Conservation (phyloP, 2,797 vertebrate genomes). For the Parambassis ranga region DNA sequence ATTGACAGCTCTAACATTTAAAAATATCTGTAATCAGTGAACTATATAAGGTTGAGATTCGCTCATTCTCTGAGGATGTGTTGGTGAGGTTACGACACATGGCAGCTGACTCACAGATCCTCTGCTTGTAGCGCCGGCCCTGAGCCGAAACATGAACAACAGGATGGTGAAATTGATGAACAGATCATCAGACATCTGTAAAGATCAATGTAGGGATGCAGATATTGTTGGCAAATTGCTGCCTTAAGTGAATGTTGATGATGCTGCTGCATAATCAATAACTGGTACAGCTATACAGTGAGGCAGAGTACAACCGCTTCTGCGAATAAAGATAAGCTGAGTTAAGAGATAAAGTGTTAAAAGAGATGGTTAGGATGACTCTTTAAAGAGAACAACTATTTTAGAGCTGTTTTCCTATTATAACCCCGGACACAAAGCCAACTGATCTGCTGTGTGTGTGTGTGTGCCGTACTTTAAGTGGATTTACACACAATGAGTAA, state of each 20-base stretch:
- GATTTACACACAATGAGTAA: constrained; percentile 41
- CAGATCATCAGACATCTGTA: background rate
- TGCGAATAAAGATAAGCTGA: too few species aligned
- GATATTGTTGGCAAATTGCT: constrained; percentile 5
- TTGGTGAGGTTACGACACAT: background rate
- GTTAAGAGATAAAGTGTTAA: background rate
- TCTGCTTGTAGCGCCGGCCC: background rate
- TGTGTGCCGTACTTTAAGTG: constrained; percentile 16
- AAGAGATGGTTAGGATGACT: background rate
- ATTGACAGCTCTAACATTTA: too few species aligned
- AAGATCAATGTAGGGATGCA: background rate
- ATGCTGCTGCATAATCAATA: background rate
- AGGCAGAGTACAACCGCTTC: too few species aligned
- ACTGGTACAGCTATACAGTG: background rate
- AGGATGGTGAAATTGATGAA: background rate
- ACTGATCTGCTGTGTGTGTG: constrained; percentile 11
- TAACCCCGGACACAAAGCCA: constrained; percentile 5
- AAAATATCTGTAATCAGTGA: too few species aligned
- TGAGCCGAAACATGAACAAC: background rate
- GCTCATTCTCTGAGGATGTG: too few species aligned
- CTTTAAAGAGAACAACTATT: background rate
- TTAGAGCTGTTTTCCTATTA: background rate
- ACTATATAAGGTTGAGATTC: too few species aligned
- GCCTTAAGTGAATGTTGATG: background rate
- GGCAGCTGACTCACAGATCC: background rate